Conservation (phyloP, 2,113 vertebrate species). For the Aptenodytes forsteri region DNA sequence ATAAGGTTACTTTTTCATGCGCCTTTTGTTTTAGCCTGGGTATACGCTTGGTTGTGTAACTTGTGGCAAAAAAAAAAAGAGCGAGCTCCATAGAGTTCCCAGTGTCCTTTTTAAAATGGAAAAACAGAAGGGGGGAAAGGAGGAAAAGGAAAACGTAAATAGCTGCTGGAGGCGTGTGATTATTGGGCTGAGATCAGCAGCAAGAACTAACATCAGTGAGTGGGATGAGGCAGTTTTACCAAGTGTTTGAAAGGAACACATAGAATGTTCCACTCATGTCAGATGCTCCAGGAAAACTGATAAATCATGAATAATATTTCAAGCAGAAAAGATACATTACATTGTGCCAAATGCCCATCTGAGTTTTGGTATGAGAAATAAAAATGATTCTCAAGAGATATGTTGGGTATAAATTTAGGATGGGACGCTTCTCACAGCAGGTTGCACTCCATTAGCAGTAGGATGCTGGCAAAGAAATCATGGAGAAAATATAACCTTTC, state of each 20-base stretch:
- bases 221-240: constrained; percentile 59
- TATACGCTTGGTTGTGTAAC: background rate
- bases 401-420: constrained; percentile 35
- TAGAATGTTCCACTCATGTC: constrained; percentile 61
- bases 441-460: constrained; percentile 40
- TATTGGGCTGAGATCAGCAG: constrained; percentile 66
- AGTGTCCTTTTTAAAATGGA: constrained; percentile 21
- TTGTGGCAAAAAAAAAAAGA: background rate
- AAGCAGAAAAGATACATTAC: constrained; percentile 24
- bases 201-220: constrained; percentile 67
- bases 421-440: constrained; percentile 28
- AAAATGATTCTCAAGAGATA: constrained; percentile 21
- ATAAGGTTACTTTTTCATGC: background rate
- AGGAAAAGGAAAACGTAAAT: constrained; percentile 61
- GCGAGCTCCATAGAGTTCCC: background rate
- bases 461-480: constrained; percentile 39
- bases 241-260: constrained; percentile 60
- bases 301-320: constrained; percentile 65
- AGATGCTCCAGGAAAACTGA: constrained; percentile 43
- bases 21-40: background rate
- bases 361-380: constrained; percentile 19
- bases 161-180: constrained; percentile 65
- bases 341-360: constrained; percentile 49
- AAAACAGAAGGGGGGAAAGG: constrained; percentile 15
- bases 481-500: constrained; percentile 49